Evolutionary conservation across 30 jellyfish, hydroid and myxozoan genomes (phyloP).

Genomic region (Rhopilema esculentum): DNA sequence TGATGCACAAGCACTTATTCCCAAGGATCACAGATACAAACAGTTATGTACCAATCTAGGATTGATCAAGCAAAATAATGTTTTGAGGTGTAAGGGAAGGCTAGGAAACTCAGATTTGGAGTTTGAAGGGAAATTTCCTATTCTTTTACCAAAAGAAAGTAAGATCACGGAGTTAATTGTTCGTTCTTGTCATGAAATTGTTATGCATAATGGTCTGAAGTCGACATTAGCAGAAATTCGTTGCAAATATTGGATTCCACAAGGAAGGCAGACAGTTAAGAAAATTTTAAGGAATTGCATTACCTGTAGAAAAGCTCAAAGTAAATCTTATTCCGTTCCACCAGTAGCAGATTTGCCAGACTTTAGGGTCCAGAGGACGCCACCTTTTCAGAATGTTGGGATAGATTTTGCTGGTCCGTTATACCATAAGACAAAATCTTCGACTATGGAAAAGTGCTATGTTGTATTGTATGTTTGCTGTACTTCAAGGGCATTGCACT

Average conservation of each 20-base stretch:
- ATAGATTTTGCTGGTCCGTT: slow-evolving; percentile 54
- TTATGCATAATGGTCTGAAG: slow-evolving; percentile 17
- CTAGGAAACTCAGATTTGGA: slow-evolving; percentile 10
- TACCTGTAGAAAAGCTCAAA: slow-evolving; percentile 8
- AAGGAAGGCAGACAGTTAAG: slow-evolving; percentile 40
- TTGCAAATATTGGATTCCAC: slow-evolving; percentile 56
- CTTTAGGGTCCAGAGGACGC: slow-evolving; percentile 22
- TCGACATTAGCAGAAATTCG: slow-evolving; percentile 45
- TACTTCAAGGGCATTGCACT: slow-evolving; percentile 52
- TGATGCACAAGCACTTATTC: not conserved
- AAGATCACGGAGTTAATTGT: slow-evolving; percentile 16
- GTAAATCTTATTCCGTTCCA: slow-evolving; percentile 16
- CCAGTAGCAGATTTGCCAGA: slow-evolving; percentile 17
- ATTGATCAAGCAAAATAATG: too few relatives aligned
- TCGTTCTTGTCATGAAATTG: slow-evolving; percentile 8
- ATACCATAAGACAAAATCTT: not conserved
- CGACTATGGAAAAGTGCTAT: not conserved
- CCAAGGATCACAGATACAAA: slow-evolving; percentile 1
- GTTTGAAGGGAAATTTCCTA: not conserved
- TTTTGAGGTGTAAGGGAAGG: not conserved
- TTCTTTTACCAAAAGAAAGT: slow-evolving; percentile 23
- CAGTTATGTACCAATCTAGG: too few relatives aligned
- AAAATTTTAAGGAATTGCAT: slow-evolving; percentile 18
- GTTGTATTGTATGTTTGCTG: slow-evolving; percentile 13
- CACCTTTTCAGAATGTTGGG: slow-evolving; percentile 36